These are phyloP conservation scores for Nicator chloris DNA, from an alignment of 2,113 vertebrate genomes.

Conservation along the genomic window DNA sequence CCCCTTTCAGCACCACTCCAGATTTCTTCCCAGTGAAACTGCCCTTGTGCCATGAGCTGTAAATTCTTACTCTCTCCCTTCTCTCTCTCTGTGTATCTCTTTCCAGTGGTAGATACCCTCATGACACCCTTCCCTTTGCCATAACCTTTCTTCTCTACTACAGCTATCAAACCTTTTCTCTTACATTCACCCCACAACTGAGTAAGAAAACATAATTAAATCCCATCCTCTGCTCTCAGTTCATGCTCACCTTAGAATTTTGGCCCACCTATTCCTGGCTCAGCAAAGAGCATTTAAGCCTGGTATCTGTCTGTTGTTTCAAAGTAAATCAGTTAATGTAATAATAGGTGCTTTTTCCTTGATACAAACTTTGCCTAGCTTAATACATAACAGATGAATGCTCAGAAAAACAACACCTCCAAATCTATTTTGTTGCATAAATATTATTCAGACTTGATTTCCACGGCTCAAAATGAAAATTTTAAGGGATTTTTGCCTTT, in stretches of 20 bases:
- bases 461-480: not conserved
- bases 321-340: not conserved
- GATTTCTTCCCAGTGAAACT: not conserved
- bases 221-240: not conserved
- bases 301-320: not conserved
- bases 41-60: not conserved
- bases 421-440: not conserved
- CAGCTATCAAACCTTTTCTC: not conserved
- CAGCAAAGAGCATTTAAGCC: not conserved
- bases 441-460: not conserved
- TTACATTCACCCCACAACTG: fast-evolving
- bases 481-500: not conserved
- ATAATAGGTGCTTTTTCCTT: not conserved
- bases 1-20: not conserved
- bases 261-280: not conserved
- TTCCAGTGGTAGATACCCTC: not conserved
- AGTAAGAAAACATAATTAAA: not conserved
- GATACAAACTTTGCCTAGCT: not conserved
- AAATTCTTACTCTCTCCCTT: not conserved
- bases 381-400: not conserved
- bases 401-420: not conserved
- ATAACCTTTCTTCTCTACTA: not conserved
- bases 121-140: not conserved
- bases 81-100: not conserved
- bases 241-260: not conserved